Base-by-base conservation (phyloP, 2,888 invertebrate genomes). In the Heliconius ethilla region DNA sequence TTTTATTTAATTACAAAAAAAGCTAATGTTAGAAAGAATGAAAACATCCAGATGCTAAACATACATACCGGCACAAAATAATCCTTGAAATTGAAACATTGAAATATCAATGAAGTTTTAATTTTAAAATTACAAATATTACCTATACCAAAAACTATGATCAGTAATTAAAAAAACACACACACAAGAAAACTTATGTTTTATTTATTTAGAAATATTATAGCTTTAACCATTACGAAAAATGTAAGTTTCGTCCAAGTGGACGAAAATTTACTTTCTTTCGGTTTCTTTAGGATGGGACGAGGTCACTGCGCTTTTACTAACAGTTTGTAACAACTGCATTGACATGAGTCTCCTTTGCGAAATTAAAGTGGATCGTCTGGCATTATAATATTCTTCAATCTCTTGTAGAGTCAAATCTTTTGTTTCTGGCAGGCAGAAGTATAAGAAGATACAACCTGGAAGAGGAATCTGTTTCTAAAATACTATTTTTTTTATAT, bases 321-420 rank as follows among this genome's bases (percentile, higher is more conserved):
- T 82, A 9, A 75, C 69, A 13, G 59, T 72, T 25, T 80, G 78
- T 15, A 83, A 27, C 18, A 80, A 45, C 75, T 88, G 88, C 59
- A 85, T 78, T 0, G 86, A 85, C 45, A 83, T 80, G 1, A 88
- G 80, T 45, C 82, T 85, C 25, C 89, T 86, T 85, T 82, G 91
- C 75, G 90, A 89, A 3, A 90, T 89, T 13, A 96, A 84, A 1
- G 92, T 90, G 15, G 92, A 86, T 1, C 92, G 93, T 13, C 94
- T 89, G 0, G 95, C 95, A 11, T 95, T 95, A 83, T 95, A 96
- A 82, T 95, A 96, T 83, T 96, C 96, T 87, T 96, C 96, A 70
- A 96, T 96, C 85, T 96, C 96, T 87, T 95, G 96, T 2, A 96
- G 89, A 0, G 95, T 94, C 82, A 95, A 92, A 18, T 93, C 95